Base-by-base conservation (phyloP, 2,888 invertebrate species). In the Augochlorella aurata region DNA sequence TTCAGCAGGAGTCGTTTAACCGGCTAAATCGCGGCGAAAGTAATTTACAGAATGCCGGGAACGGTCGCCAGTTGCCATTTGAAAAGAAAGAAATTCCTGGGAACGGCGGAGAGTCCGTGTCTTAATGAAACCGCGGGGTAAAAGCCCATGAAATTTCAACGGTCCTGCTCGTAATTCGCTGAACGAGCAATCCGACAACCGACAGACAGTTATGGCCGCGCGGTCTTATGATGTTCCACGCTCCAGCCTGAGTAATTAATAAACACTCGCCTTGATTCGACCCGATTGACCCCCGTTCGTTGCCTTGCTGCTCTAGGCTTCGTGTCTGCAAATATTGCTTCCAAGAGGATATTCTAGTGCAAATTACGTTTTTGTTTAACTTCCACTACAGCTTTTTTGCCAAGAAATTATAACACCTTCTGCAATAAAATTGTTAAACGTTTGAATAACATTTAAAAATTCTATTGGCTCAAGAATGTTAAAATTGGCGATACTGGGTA, bases 41-140 rank as follows among this genome's bases (percentile, higher is more conserved):
- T 74, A 74, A 67, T 74, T 67, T 65, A 67, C 45, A 18, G 67
- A 47, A 74, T 47, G 50, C 21, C 54, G 54, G 21, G 54, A 21
- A 58, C 54, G 24, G 14, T 21, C 21, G 18, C 29, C 49, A 49
- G 38, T n/a, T 38, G 54, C 49, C 49, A 24, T 68, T 68, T 12
- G 61, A 75, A 49, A 61, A 69, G 61, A 52, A 29, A 21, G 61
- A 38, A 69, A 74, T 74, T 47, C 66, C 52, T 18, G 3, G 44
- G 73, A 10, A 24, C 10, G 29, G 16, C 4, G 29, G 65, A 8
- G 44, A 16, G 38, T 21, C 52, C 49, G 3, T 8, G 24, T 21
- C 24, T 68, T 49, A 61, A 75, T 49, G 74, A 49, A 49, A 69
- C 47, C 69, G 38, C 38, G 16, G 58, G 29, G 9, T 52, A 75